phyloP scores from a whole-genome alignment of 2,888 invertebrate species.

The Hirtodrosophila alboralis region DNA sequence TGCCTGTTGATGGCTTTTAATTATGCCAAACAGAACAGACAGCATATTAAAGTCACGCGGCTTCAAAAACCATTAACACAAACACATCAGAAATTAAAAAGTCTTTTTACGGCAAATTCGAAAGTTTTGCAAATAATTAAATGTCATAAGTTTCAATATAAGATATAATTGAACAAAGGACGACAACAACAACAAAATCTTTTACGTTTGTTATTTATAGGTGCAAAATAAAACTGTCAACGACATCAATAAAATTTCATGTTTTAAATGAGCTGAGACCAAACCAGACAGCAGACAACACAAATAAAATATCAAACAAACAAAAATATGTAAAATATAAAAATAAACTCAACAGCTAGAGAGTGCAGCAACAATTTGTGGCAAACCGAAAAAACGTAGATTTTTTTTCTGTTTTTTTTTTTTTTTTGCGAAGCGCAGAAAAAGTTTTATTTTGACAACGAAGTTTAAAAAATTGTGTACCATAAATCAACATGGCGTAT shows the following conservation, averaged over 20 bases:
- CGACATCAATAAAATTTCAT: constrained; percentile 32
- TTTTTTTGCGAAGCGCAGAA: constrained; percentile 19
- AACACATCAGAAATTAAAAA: not conserved
- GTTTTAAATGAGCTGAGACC: constrained; percentile 26
- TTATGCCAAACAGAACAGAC: constrained; percentile 42
- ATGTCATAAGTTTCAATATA: not conserved
- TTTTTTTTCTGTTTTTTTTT: no score
- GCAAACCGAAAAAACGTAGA: constrained; percentile 28
- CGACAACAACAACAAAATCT: constrained; percentile 1
- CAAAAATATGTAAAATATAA: constrained; percentile 7
- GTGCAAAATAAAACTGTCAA: constrained; percentile 44
- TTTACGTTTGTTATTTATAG: constrained; percentile 11
- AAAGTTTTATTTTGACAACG: constrained; percentile 68
- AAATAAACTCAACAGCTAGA: constrained; percentile 1
- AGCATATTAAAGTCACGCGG: constrained; percentile 11
- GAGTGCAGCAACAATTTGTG: constrained; percentile 16
- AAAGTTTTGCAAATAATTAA: not conserved
- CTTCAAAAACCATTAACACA: constrained; percentile 12
- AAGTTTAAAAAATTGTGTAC: constrained; percentile 58
- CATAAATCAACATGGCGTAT: constrained; percentile 71
- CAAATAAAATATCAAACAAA: no score
- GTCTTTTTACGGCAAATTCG: not conserved
- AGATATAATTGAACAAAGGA: not conserved
- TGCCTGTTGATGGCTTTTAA: constrained; percentile 50
- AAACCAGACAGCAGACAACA: constrained; percentile 20